Evolutionary conservation across 1,140 invertebrate genomes (phyloP).

Genomic region (Calephelis nemesis): DNA sequence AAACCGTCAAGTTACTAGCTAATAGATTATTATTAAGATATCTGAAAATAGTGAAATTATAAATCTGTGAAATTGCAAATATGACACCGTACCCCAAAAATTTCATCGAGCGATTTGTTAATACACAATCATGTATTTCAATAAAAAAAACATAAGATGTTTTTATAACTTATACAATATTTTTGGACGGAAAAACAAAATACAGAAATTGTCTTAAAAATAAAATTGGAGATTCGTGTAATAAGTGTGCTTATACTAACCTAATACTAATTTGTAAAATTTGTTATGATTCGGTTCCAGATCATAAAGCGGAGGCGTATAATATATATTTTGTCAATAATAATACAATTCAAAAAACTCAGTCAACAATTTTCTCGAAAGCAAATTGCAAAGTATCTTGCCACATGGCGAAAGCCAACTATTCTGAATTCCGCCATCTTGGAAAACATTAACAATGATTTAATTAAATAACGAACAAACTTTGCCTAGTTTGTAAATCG

Average conservation of each 20-base stretch:
- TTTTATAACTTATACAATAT: background rate
- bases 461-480: no score
- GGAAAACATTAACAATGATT: no score
- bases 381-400: no score
- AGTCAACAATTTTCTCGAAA: background rate
- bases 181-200: slow-evolving; percentile 14
- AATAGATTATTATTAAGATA: no score
- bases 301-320: background rate
- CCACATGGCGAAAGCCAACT: no score
- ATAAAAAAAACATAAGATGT: background rate
- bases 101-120: background rate
- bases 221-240: slow-evolving; percentile 14
- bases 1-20: no score
- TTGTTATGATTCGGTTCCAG: background rate
- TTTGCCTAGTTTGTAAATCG: no score
- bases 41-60: no score
- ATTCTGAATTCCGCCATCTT: no score
- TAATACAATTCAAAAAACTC: slow-evolving; percentile 17
- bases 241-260: slow-evolving; percentile 7
- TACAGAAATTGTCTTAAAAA: slow-evolving; percentile 2
- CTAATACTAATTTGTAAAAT: slow-evolving; percentile 10
- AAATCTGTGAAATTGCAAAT: no score
- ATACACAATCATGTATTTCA: no score
- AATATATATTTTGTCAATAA: background rate
- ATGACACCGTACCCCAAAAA: background rate